Base-by-base conservation (phyloP, 2,113 vertebrate genomes). In the Ancistrus triradiatus region DNA sequence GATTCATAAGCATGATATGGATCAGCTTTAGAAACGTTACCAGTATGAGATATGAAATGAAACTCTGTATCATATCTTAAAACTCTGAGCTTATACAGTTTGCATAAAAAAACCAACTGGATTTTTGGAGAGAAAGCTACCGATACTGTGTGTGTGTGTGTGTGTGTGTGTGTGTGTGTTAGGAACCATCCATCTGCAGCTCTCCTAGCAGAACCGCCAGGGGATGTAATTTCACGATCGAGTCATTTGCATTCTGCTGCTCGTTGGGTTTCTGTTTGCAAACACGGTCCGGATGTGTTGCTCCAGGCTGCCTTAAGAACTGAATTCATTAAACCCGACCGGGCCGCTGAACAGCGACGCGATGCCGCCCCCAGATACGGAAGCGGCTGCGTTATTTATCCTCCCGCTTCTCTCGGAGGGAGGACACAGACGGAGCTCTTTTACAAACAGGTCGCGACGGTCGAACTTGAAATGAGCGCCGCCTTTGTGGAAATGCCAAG, bases 321-420 rank as follows among this genome's bases (percentile, higher is more conserved):
- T 8, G 48, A 37, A 61, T 48, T 49, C 49, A 61, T 61, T 19
- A 6, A 22, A 2, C 59, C 17, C 9, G 46, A 25, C 28, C 44
- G 19, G 4, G 59, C 19, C 2, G 27, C 13, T 17, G 59, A 37
- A 28, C 27, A 21, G 43, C 14, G 42, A 27, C 4, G 57, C 4
- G 57, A 24, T 6, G 31, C 28, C 43, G 31, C 19, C 31, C 9
- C 5, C 31, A 49, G 59, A 61, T 8, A 48, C 9, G 46, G 17
- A n/a, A 22, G 33, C 31, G 46, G 44, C 47, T 61, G 35, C 31
- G 28, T 48, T 61, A 49, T 61, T 61, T 49, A 49, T 9, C 10
- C 31, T 24, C 46, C 8, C 6, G 28, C 24, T 37, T 48, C 44
- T 37, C 31, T 37, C 2, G n/a, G 3, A 14, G 17, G 28, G n/a